A percentile compares a stretch with the other conserved stretches of the same genome.
Evolutionary conservation across 2,113 vertebrate species (phyloP).

Genomic region (Corythornis madagascariensis): DNA sequence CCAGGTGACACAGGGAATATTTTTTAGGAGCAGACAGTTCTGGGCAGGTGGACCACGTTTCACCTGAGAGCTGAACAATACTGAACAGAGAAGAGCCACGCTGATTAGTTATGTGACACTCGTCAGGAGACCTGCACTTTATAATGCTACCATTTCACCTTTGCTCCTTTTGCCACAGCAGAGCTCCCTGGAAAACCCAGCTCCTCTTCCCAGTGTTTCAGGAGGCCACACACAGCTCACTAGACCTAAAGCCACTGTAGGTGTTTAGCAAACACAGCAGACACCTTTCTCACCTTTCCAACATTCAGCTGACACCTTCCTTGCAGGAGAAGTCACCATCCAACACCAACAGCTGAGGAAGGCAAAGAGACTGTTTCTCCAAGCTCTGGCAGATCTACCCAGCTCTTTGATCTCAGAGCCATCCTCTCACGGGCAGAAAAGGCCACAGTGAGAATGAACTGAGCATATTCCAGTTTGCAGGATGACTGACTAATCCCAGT

Average conservation of each 20-base stretch:
- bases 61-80: not conserved
- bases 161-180: not conserved
- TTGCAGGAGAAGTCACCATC: fast-evolving
- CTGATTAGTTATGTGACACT: not conserved
- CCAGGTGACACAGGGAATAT: not conserved
- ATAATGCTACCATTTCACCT: not conserved
- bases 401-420: not conserved
- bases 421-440: not conserved
- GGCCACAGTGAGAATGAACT: not conserved
- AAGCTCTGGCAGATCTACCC: not conserved
- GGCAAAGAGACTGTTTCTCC: not conserved
- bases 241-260: not conserved
- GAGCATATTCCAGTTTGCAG: not conserved
- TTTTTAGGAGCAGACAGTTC: not conserved
- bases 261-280: not conserved
- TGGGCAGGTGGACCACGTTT: fast-evolving
- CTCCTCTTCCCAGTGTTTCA: not conserved
- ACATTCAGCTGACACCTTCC: not conserved
- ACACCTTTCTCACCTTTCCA: not conserved
- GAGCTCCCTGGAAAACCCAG: not conserved
- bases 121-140: not conserved
- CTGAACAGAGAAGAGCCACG: not conserved
- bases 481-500: not conserved
- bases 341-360: not conserved
- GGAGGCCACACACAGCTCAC: not conserved